phyloP scores from a whole-genome alignment of 2,113 vertebrate species.

The Sus scrofa region DNA sequence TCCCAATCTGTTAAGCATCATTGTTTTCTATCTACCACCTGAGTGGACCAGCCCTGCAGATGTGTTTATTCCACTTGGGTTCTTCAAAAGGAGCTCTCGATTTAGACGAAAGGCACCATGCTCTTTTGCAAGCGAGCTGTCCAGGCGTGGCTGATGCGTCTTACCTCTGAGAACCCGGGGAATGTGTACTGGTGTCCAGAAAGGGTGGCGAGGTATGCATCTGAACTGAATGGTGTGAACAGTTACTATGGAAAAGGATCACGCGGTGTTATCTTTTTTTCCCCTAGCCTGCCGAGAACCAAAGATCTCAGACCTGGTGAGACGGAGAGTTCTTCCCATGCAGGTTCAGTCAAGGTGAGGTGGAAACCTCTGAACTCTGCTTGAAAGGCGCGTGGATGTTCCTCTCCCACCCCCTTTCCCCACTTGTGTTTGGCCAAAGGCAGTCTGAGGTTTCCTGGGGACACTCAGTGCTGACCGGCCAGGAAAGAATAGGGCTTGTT shows the following conservation, averaged over 20 bases:
- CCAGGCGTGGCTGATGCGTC: background rate
- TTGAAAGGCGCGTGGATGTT: conserved; percentile 63
- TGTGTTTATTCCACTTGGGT: background rate
- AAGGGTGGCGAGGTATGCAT: background rate
- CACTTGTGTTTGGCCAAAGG: conserved; percentile 49
- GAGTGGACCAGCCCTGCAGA: background rate
- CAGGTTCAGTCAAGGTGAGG: conserved; percentile 95
- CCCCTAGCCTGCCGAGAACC: conserved; percentile 95
- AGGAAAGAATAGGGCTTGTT: conserved; percentile 67
- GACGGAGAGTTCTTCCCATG: conserved; percentile 92
- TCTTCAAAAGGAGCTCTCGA: background rate
- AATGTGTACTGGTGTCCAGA: background rate
- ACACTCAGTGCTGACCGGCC: conserved; percentile 58
- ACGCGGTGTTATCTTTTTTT: conserved; percentile 73
- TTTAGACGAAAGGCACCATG: background rate
- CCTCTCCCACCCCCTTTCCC: background rate
- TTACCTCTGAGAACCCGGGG: background rate
- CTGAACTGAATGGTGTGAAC: conserved; percentile 31
- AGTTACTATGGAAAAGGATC: conserved; percentile 68
- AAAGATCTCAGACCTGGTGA: conserved; percentile 97
- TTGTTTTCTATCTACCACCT: background rate
- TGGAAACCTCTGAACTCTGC: conserved; percentile 65
- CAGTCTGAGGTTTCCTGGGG: conserved; percentile 45
- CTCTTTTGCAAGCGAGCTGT: background rate
- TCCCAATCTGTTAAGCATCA: background rate